A percentile compares a stretch with the other conserved stretches of the same genome.
Conservation (phyloP, 2,113 vertebrate species). For the Rhinogobius similis region DNA sequence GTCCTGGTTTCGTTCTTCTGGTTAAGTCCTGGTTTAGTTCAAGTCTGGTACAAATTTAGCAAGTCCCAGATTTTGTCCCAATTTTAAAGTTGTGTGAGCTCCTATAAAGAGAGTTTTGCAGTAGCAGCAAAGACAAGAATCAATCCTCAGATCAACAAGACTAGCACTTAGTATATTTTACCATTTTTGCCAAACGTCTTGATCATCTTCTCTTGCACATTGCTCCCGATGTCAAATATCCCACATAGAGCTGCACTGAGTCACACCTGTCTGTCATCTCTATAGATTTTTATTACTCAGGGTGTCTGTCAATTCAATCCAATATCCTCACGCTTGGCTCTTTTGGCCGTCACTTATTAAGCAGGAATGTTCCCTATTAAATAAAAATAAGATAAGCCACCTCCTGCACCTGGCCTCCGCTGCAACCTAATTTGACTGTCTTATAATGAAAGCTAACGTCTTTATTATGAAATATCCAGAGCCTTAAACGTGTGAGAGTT, state of each 20-base stretch:
- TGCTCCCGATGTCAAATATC: constrained; percentile 14
- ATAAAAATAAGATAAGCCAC: constrained; percentile 51
- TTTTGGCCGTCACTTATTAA: constrained; percentile 47
- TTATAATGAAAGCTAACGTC: constrained; percentile 48
- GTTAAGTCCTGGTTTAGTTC: too few relatives aligned
- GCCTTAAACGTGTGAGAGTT: constrained; percentile 10
- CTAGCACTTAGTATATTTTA: too few relatives aligned
- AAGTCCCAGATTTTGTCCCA: too few relatives aligned
- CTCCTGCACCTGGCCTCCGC: constrained; percentile 27
- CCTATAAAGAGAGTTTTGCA: too few relatives aligned
- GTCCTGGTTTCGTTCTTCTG: too few relatives aligned
- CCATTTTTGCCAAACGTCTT: too few relatives aligned
- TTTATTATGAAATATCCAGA: constrained; percentile 29
- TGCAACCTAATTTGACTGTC: constrained; percentile 44
- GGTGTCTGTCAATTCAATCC: constrained; percentile 45
- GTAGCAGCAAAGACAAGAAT: too few relatives aligned
- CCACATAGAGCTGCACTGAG: constrained; percentile 3
- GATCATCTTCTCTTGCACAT: neutral
- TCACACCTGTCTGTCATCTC: constrained; percentile 37
- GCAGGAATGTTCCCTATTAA: constrained; percentile 50
- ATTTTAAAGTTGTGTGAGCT: too few relatives aligned
- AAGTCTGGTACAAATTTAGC: too few relatives aligned
- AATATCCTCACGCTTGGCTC: constrained; percentile 36
- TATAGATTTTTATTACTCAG: constrained; percentile 41
- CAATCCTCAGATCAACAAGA: too few relatives aligned